Evolutionary conservation across 2,113 vertebrate species (phyloP).

Genomic region (Bubo bubo): DNA sequence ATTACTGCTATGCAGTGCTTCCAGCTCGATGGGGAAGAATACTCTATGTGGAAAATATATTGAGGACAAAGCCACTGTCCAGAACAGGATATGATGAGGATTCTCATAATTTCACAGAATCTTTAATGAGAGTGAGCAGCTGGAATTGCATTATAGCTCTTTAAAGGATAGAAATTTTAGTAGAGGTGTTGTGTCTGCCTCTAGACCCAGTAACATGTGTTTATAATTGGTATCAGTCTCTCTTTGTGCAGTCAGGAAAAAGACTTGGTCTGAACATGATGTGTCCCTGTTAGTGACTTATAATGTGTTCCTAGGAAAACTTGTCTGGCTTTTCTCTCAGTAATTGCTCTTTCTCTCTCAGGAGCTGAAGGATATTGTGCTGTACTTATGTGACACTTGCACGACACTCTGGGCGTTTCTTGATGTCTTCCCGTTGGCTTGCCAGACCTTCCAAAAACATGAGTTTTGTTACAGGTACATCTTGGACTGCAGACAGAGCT

Average conservation of each 20-base stretch:
- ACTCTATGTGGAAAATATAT: neutral
- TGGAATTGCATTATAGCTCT: neutral
- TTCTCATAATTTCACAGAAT: neutral
- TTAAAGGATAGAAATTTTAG: neutral
- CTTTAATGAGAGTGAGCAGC: neutral
- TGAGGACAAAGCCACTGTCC: neutral
- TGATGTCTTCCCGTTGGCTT: conserved; percentile 90
- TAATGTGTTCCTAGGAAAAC: neutral
- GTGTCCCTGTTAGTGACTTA: neutral
- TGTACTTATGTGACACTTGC: conserved; percentile 91
- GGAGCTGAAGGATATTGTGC: conserved; percentile 88
- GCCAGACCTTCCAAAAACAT: conserved; percentile 87
- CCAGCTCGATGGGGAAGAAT: neutral
- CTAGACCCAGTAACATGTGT: neutral
- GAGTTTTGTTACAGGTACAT: conserved; percentile 89
- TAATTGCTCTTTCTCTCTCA: conserved; percentile 54
- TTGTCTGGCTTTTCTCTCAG: neutral
- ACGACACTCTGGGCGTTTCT: conserved; percentile 92
- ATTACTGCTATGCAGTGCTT: neutral
- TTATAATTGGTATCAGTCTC: neutral
- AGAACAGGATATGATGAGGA: neutral
- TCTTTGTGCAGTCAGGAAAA: neutral
- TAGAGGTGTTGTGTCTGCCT: neutral
- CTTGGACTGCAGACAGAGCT: neutral
- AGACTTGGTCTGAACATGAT: neutral